Evolutionary conservation across 2,113 vertebrate species (phyloP).

Genomic region (Felis catus): F.catus_Fca126_mat1.0 CM031411.1:31274501-31275000

Average conservation of each 20-base stretch:
- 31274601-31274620: too few species aligned
- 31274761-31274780: background rate
- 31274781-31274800: background rate
- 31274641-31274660: background rate
- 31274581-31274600: too few species aligned
- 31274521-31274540: too few species aligned
- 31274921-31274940: background rate
- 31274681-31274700: background rate
- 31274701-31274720: background rate
- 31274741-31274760: background rate
- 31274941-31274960: background rate
- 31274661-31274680: background rate
- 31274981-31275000: background rate
- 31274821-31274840: background rate
- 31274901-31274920: background rate
- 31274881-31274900: background rate
- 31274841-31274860: background rate
- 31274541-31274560: too few species aligned
- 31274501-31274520: too few species aligned
- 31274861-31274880: background rate
- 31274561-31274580: too few species aligned
- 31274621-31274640: background rate
- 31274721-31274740: background rate
- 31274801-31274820: background rate
- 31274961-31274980: background rate